Evolutionary conservation across 1,140 invertebrate species (phyloP).

Genomic region (Drosophila pseudoobscura): DNA sequence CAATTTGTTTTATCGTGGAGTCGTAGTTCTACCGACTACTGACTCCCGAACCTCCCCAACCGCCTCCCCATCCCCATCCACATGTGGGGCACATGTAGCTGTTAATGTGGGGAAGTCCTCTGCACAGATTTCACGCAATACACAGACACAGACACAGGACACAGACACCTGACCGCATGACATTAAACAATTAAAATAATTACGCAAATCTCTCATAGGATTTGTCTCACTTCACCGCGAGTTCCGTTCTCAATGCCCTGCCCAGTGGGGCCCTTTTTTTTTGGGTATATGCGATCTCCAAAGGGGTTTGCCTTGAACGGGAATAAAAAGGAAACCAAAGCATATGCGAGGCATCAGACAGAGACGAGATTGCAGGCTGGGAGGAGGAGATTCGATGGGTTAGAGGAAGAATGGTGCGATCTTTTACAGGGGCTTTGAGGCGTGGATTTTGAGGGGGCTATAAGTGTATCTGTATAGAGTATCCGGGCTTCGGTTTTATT

Average conservation of each 20-base stretch:
- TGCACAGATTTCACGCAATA: constrained; percentile 52
- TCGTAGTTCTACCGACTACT: constrained; percentile 1
- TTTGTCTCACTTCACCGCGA: constrained; percentile 58
- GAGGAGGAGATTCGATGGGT: too few species aligned
- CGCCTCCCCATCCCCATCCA: background rate
- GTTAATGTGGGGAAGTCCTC: constrained; percentile 20
- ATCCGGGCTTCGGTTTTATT: background rate
- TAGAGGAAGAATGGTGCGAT: too few species aligned
- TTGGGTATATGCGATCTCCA: too few species aligned
- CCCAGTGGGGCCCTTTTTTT: background rate
- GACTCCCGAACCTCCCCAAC: too few species aligned
- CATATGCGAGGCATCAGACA: too few species aligned
- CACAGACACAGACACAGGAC: constrained; percentile 14
- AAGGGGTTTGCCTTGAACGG: too few species aligned
- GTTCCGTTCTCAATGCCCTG: constrained; percentile 10
- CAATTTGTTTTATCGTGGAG: constrained; percentile 72
- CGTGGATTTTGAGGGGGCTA: too few species aligned
- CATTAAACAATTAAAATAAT: constrained; percentile 83
- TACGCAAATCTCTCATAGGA: constrained; percentile 74
- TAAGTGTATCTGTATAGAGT: background rate
- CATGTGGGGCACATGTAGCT: constrained; percentile 36
- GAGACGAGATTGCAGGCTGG: too few species aligned
- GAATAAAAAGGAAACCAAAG: too few species aligned
- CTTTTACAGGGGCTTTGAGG: too few species aligned
- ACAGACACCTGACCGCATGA: constrained; percentile 71